Base-by-base conservation (phyloP, 23 tunicate genomes). In the Halocynthia aurantium region DNA sequence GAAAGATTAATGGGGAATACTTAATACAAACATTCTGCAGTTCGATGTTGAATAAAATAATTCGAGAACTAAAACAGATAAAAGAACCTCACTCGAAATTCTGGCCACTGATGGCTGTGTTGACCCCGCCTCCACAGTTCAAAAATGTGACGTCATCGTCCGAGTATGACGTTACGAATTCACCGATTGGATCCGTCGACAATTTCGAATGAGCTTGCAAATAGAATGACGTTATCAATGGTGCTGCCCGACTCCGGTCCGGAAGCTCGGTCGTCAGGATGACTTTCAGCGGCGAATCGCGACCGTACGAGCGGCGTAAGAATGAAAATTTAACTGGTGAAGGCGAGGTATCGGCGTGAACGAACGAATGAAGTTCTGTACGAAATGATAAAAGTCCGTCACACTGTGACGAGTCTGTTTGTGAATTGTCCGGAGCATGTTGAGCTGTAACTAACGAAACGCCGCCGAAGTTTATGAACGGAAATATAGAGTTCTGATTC, bases 201-300 rank as follows among this genome's bases (percentile, higher is more conserved):
- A 22, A 13, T 13, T n/a, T 51, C 17, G 69, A 60, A 50, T 68
- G 83, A 18, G 83, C 75, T 80, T 80, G 83, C 21, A 80, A 50
- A 31, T 69, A 68, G 54, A 80, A 68, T 50, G 75, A 51, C 17
- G 57, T 67, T 50, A 80, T 52, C 50, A 15, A 10, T 0, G 44
- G 44, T 31, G 44, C 44, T 31, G 44, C 44, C 44, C 44, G 2
- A 55, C 20, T 54, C 2, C 8, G 50, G n/a, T 50, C 4, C 4
- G 11, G 10, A 74, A 8, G n/a, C 17, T 74, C 78, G 66, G 78
- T 54, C 6, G 50, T 53, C 19, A 74, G 18, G 13, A 10, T 74
- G 17, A 74, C 78, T 54, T 53, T 74, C 6, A 74, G 78, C 78
- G 78, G 78, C 10, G 31, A 55, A 54, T 56, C 8, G 10, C 64